Evolutionary conservation across 1,140 invertebrate species (phyloP).

Genomic region (Danaus plexippus): DNA sequence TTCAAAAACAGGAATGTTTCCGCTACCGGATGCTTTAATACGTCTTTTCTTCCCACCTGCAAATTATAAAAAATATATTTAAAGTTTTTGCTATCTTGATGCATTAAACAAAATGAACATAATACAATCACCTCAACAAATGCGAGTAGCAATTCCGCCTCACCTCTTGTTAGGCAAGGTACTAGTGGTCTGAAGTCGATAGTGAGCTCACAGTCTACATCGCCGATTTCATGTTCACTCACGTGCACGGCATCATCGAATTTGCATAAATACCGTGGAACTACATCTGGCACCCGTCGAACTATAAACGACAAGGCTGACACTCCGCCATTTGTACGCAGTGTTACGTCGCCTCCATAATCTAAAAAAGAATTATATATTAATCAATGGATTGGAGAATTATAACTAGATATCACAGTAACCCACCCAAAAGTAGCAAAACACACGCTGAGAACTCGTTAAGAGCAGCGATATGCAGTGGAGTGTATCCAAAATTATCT

Average conservation of each 20-base stretch:
- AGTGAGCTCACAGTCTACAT: slow-evolving; percentile 86
- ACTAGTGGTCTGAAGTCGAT: slow-evolving; percentile 82
- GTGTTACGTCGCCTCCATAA: slow-evolving; percentile 86
- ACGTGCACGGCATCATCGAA: slow-evolving; percentile 84
- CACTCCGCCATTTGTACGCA: slow-evolving; percentile 83
- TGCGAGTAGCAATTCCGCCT: slow-evolving; percentile 81
- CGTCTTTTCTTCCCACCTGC: slow-evolving; percentile 79
- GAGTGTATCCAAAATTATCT: slow-evolving; percentile 85
- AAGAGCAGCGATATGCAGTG: slow-evolving; percentile 86
- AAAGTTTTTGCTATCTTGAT: not conserved
- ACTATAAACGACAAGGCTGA: slow-evolving; percentile 86
- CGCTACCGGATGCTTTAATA: slow-evolving; percentile 85
- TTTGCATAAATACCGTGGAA: slow-evolving; percentile 79
- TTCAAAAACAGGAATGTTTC: slow-evolving; percentile 87
- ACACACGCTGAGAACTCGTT: slow-evolving; percentile 87
- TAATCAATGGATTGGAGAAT: too few species aligned
- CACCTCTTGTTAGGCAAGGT: slow-evolving; percentile 75
- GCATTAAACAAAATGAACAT: not conserved
- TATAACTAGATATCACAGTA: not conserved
- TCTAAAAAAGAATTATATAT: slow-evolving; percentile 48
- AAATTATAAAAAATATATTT: slow-evolving; percentile 3
- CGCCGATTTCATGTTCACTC: slow-evolving; percentile 85
- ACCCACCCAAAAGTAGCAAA: slow-evolving; percentile 77
- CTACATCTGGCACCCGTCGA: slow-evolving; percentile 83
- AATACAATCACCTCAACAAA: slow-evolving; percentile 74